These are phyloP conservation scores for Diadophis punctatus DNA, from an alignment of 2,113 vertebrate species.

Conservation along the genomic window DNA sequence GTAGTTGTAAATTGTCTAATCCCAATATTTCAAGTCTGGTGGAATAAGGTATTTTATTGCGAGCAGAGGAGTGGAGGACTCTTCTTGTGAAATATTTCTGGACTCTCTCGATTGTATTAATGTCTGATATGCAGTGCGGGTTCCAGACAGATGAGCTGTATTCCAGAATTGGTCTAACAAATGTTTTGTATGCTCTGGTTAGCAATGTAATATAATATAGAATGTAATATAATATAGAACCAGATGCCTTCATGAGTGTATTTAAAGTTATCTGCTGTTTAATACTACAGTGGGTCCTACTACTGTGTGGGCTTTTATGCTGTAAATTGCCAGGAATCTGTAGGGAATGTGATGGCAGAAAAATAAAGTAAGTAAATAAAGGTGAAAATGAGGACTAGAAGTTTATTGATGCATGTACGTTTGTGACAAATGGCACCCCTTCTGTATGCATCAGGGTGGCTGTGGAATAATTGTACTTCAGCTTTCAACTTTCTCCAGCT, in stretches of 20 bases:
- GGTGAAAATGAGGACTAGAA: not conserved
- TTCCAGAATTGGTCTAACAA: too few relatives aligned
- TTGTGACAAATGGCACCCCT: not conserved
- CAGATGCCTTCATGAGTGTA: not conserved
- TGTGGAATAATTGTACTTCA: not conserved
- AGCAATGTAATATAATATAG: too few relatives aligned
- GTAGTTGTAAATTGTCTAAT: too few relatives aligned
- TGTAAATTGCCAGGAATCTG: not conserved
- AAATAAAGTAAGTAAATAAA: not conserved
- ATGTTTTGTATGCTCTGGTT: too few relatives aligned
- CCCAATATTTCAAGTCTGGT: too few relatives aligned
- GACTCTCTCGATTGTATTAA: too few relatives aligned
- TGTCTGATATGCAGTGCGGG: too few relatives aligned
- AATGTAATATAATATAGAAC: too few relatives aligned
- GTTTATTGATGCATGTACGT: not conserved
- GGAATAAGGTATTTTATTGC: too few relatives aligned
- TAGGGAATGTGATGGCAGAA: not conserved
- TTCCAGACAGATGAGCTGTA: too few relatives aligned
- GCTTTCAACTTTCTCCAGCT: not conserved
- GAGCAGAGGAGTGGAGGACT: too few relatives aligned
- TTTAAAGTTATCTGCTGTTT: not conserved
- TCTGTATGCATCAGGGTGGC: not conserved
- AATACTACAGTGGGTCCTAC: not conserved
- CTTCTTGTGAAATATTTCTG: too few relatives aligned
- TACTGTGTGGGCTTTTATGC: not conserved